Percentiles rank a stretch among this genome's conserved stretches.
Evolutionary conservation across 2,113 vertebrate species (phyloP).

Genomic region (Notarius quadriscutis): DNA sequence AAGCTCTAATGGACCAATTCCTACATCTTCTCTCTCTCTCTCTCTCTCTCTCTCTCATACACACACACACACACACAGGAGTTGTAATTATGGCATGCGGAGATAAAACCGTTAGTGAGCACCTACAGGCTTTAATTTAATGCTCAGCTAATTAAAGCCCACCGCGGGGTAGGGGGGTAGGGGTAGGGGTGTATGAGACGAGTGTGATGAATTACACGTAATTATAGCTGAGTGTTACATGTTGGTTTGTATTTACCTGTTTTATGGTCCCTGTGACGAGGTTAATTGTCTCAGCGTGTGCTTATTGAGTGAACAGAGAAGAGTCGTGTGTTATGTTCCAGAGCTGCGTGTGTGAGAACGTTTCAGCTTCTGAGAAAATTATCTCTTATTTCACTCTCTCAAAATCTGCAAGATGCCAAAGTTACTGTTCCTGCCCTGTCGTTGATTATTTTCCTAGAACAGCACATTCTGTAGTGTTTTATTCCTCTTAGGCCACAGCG

Average conservation of each 20-base stretch:
- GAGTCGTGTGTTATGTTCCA: not conserved
- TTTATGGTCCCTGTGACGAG: slow-evolving; percentile 27
- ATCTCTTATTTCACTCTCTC: not conserved
- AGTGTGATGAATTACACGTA: slow-evolving; percentile 26
- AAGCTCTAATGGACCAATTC: too few relatives aligned
- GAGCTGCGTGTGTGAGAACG: not conserved
- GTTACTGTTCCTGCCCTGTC: too few relatives aligned
- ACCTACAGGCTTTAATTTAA: slow-evolving; percentile 40
- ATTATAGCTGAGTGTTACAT: slow-evolving; percentile 21
- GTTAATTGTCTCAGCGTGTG: slow-evolving; percentile 21
- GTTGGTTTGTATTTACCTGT: slow-evolving; percentile 29
- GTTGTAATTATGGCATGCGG: slow-evolving; percentile 13
- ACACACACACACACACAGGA: slow-evolving; percentile 2
- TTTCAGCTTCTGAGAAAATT: not conserved
- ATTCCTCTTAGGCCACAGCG: not conserved
- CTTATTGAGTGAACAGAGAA: not conserved
- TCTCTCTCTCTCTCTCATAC: not conserved
- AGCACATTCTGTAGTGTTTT: not conserved
- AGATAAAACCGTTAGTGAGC: slow-evolving; percentile 28
- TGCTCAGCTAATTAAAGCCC: slow-evolving; percentile 33
- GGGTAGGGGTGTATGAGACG: not conserved
- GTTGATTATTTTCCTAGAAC: not conserved
- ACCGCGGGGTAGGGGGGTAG: not conserved
- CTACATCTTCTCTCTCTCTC: not conserved
- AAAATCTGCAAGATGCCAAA: too few relatives aligned